Evolutionary conservation across 2,113 vertebrate species (phyloP), one percentile per base, ranked within the genome.

Genomic region (Lasiurus borealis): DNA sequence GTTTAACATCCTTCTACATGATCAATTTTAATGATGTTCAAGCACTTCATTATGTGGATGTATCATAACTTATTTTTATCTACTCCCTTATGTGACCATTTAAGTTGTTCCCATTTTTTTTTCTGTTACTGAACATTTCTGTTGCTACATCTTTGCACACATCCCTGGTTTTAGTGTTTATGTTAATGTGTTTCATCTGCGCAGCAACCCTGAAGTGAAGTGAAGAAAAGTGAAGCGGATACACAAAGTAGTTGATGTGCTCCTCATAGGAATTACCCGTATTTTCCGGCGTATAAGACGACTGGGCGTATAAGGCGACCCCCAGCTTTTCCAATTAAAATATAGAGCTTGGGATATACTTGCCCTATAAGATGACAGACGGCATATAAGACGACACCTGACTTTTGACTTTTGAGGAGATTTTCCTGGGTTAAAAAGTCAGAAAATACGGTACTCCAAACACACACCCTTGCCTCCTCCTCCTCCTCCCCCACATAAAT

Each of bases 21-120:
- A 96, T 95, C 94, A 94, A 85, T 95, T 88, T 94, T 96, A 97
- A 96, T 66, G 77, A 68, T 52, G 73, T 73, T 59, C 68, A 88
- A 96, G 88, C 66, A 69, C n/a, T 91, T 88, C 48, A 54, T 77
- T 90, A 57, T 34, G 72, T 19, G 48, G 46, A 76, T 11, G 21
- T 64, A 93, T 52, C 73, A 78, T 96, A 90, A 96, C 78, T 94
- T 90, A 83, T 85, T 96, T 96, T 95, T 95, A 95, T 96, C 73
- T 94, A 34, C 88, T 97, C 52, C 25, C 46, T 92, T 88, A 78
- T 66, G 62, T 73, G 95, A 95, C 82, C 31, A 8, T 85, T 94
- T 85, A 94, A 46, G 52, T 46, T 78, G 29, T 25, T 94, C 64
- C 59, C 54, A 62, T 57, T 72, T 88, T 95, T 40, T 95, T 85